Evolutionary conservation across 2,888 invertebrate species (phyloP), one percentile per base, ranked within the genome.

Genomic region (Synanthedon formicaeformis): DNA sequence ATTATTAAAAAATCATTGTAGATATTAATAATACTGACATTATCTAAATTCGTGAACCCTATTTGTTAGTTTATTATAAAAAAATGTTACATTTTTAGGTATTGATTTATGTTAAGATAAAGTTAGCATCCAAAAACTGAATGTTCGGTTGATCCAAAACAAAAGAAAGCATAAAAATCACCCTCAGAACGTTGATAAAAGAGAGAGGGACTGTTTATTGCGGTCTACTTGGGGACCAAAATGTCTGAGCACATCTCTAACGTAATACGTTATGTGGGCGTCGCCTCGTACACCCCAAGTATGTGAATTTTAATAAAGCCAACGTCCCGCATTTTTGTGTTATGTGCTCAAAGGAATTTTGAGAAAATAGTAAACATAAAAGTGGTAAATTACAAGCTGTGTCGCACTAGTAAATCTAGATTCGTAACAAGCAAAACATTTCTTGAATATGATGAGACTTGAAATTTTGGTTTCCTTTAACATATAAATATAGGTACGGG

Each of bases 141-240:
- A 45, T 45, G 14, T 45, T n/a, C 45, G 45, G 45, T 14, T 12
- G 13, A 13, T 45, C 45, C 45, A 45, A 49, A 49, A 49, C 49
- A 49, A 49, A 49, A 18, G 23, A 34, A n/a, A 13, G 40, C 13
- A 50, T 50, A 50, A 34, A 50, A 49, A 11, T 49, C 16, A 65
- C 60, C 34, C 58, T 61, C 66, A 63, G 67, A 67, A 66, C 65
- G 66, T 69, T 69, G 69, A 75, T 73, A 67, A 66, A 67, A 60
- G 60, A 63, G 65, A 66, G 71, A 70, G 69, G 59, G 64, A 58
- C 62, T 69, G 69, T 75, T 76, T 76, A 76, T 71, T 68, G 69
- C 69, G 67, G 71, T 61, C 60, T 60, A 52, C 54, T 45, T 45
- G 60, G 61, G 63, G 65, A 61, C 61, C 57, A 58, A 34, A 34